Base-by-base conservation (phyloP, 2,797 vertebrate genomes). In the Gymnodraco acuticeps region DNA sequence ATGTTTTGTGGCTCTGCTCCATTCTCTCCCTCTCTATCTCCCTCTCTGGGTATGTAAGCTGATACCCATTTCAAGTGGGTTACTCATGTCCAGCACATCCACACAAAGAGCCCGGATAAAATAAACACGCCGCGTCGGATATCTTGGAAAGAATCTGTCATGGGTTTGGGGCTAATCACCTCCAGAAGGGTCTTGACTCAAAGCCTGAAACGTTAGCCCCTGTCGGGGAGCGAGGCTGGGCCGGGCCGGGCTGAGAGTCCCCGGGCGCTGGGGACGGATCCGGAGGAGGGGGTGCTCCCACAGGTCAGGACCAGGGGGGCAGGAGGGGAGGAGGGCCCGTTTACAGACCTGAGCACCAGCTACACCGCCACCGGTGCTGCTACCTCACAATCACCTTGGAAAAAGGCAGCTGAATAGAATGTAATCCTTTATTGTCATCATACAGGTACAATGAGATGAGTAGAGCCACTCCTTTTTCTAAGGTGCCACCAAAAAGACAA, bases 101-200 rank as follows among this genome's bases (percentile, higher is more conserved):
- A 98, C 97, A 97, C 96, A 94, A 96, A 97, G 96, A 98, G 96
- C 96, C 96, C 94, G 97, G 97, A 98, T 99, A 99, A 99, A 98
- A 98, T 99, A 99, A 99, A 99, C 98, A 99, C 92, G 93, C 95
- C 96, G 97, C 97, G 96, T 98, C 96, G 95, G 97, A 97, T 99
- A 99, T 99, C 98, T 99, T 97, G 97, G 98, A 98, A 99, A 98
- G 97, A 98, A 99, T 99, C 98, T 99, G 98, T 99, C 98, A 98
- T 97, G 97, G 96, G 97, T 99, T 99, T 98, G 97, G 90, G 96
- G 96, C 97, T 99, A 99, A 99, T 99, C 97, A 99, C 97, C 97
- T 99, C 98, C 98, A 99, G 98, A 99, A 99, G 98, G 97, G 96
- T 95, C 96, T 96, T 94, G 95, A 97, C 96, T 96, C 95, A 94